These are phyloP conservation scores for Apamea crenata DNA, from an alignment of 2,888 invertebrate species.

Conservation along the genomic window DNA sequence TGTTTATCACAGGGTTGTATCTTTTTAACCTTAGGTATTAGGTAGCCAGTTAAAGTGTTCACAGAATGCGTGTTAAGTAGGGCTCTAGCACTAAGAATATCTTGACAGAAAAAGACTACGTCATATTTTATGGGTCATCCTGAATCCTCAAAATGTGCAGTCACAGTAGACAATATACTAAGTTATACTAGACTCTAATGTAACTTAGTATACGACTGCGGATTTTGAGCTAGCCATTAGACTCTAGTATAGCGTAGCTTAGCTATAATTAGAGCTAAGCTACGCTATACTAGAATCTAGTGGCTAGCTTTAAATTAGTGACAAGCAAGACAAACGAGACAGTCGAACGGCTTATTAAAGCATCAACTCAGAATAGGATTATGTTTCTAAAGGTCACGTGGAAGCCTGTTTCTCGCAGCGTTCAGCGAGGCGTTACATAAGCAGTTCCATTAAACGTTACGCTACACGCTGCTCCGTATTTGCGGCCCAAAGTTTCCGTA, in stretches of 20 bases:
- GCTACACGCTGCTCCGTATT: background rate
- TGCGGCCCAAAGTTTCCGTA: background rate
- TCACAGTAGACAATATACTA: too few relatives aligned
- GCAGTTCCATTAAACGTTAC: background rate
- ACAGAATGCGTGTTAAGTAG: background rate
- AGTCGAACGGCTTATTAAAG: background rate
- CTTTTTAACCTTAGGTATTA: background rate
- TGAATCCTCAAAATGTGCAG: background rate
- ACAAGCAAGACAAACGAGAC: too few relatives aligned
- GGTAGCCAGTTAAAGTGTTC: too few relatives aligned
- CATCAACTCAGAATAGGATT: background rate
- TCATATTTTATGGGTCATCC: background rate
- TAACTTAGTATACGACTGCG: too few relatives aligned
- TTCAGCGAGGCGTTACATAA: background rate
- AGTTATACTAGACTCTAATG: background rate
- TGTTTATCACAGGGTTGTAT: background rate
- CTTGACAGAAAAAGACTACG: background rate
- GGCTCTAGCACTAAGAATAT: background rate
- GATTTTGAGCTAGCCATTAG: too few relatives aligned
- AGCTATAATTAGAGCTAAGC: background rate
- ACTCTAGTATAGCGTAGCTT: too few relatives aligned
- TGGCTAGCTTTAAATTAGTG: background rate
- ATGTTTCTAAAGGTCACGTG: background rate
- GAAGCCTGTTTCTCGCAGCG: background rate
- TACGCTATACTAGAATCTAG: background rate